A percentile compares a stretch with the other conserved stretches of the same genome.
Evolutionary conservation across 2,113 vertebrate species (phyloP).

Genomic region (Dicaeum eximium): DNA sequence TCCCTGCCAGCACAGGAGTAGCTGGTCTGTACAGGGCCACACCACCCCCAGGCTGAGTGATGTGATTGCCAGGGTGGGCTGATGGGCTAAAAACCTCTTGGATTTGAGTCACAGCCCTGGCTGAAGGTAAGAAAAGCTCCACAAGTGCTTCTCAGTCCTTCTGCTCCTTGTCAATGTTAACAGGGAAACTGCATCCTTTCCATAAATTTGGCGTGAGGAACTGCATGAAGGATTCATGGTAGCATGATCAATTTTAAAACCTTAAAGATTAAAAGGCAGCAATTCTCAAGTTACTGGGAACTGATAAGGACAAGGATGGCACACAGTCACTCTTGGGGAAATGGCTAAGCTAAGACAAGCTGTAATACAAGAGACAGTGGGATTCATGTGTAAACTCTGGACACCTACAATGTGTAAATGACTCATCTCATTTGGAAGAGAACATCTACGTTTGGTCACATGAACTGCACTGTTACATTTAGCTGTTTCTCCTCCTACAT

Average conservation of each 20-base stretch:
- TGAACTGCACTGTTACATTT: neutral
- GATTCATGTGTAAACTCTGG: constrained; percentile 19
- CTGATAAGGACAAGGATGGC: neutral
- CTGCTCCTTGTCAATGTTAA: neutral
- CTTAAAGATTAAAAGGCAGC: neutral
- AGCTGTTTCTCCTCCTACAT: neutral
- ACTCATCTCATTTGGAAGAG: constrained; percentile 22
- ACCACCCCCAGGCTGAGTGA: neutral
- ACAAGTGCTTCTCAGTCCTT: neutral
- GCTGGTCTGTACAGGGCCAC: neutral
- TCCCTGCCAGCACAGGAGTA: accelerated
- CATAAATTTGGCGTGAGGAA: neutral
- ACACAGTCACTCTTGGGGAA: neutral
- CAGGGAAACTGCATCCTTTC: neutral
- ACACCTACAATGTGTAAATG: constrained; percentile 22
- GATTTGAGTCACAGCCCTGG: neutral
- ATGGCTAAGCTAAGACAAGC: neutral
- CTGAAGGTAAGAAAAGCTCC: neutral
- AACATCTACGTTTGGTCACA: constrained; percentile 1
- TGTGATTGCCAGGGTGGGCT: neutral
- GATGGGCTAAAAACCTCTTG: accelerated
- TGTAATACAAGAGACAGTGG: neutral
- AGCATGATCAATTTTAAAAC: neutral
- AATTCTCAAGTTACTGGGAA: neutral
- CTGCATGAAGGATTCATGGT: neutral